Evolutionary conservation across 2,888 invertebrate genomes (phyloP), one percentile per base, ranked within the genome.

Genomic region (Lepidonotus clava): DNA sequence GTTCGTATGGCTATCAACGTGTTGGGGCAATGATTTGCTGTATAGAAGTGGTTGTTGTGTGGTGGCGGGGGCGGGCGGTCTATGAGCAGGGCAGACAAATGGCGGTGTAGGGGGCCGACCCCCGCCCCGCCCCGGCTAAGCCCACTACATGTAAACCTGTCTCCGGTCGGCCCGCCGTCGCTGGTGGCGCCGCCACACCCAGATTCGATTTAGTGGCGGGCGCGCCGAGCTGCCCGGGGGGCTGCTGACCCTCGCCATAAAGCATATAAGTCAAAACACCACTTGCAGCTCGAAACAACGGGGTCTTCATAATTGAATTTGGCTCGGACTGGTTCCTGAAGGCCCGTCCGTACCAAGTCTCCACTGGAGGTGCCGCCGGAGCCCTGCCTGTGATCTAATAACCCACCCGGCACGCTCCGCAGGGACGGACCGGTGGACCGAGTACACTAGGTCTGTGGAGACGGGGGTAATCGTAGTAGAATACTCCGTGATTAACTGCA

Each of bases 221-320:
- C 32, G 80, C 46, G 51, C 41, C 46, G 80, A 28, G n/a, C 24
- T 21, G 32, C 80, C 32, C 28, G 24, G 28, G 18, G 46, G 46
- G 46, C 21, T 18, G 51, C 46, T 34, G 80, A 80, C 80, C 41
- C 32, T 18, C 6, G 28, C 80, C 46, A 80, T 80, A 28, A 80
- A 51, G 46, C 46, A 80, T 80, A 80, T 80, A 80, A 46, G 80
- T 80, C 80, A 80, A 80, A 80, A 80, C 80, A 80, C 28, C 80
- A 80, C 80, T 41, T 80, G 80, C 46, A 80, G 46, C 80, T 11
- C 80, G 80, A 80, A 80, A 80, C 80, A 80, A 80, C 46, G 46
- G 80, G 80, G 80, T 41, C 80, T 80, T 40, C 4, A 80, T 80
- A 80, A 80, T 80, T 80, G 80, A 80, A 80, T 80, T 51, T 46